phyloP scores from a whole-genome alignment of 2,888 invertebrate genomes.

The Cantharis rustica region DNA sequence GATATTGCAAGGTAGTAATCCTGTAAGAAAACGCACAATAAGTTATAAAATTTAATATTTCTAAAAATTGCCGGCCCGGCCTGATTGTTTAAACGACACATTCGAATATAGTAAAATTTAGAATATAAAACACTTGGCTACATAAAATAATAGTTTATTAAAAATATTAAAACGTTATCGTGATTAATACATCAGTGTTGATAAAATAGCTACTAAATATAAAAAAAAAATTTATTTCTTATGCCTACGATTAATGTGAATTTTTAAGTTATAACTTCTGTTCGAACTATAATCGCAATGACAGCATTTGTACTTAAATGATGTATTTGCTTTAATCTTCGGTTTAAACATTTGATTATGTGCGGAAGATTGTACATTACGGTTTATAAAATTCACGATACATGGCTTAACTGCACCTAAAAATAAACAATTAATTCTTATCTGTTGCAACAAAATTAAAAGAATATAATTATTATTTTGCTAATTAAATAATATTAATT shows the following conservation, averaged over 20 bases:
- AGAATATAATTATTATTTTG: neutral
- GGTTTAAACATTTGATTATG: neutral
- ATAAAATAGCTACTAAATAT: neutral
- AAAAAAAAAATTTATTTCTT: constrained; percentile 23
- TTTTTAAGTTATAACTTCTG: constrained; percentile 59
- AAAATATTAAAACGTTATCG: neutral
- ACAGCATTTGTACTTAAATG: constrained; percentile 62
- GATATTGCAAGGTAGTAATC: neutral
- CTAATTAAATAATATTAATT: neutral
- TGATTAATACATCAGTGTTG: neutral
- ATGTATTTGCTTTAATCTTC: neutral
- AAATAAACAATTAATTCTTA: neutral
- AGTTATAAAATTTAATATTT: neutral
- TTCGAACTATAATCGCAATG: constrained; percentile 66
- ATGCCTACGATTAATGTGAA: constrained; percentile 59
- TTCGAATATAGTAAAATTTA: neutral
- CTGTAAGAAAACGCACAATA: constrained; percentile 2
- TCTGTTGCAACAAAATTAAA: neutral
- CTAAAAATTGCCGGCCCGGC: neutral
- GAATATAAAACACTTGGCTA: neutral
- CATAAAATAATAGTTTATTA: neutral
- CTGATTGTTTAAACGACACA: neutral
- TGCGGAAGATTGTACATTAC: neutral
- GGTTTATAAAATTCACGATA: neutral
- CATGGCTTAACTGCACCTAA: neutral